Evolutionary conservation across 2,797 vertebrate species (phyloP).

Genomic region (Remorina albescens): DNA sequence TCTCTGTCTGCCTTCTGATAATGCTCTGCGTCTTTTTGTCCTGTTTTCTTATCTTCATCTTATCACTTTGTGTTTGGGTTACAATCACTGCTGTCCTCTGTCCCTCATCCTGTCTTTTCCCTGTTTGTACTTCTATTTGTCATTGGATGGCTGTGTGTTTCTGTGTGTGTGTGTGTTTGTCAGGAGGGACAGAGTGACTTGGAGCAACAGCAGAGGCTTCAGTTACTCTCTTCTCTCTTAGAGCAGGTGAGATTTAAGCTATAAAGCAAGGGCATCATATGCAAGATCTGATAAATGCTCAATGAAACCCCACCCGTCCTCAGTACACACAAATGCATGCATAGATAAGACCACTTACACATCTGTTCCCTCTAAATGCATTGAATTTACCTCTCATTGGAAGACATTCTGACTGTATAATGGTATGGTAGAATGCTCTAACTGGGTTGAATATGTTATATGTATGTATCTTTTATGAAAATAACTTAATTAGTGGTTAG

Average conservation of each 20-base stretch:
- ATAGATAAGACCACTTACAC: too few species aligned
- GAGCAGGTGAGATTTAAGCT: conserved; percentile 86
- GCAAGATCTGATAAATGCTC: conserved; percentile 8
- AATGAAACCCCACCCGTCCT: background rate
- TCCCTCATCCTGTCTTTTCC: conserved; percentile 37
- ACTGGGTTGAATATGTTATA: too few species aligned
- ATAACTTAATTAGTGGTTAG: too few species aligned
- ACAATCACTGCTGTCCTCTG: conserved; percentile 29
- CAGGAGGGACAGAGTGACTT: conserved; percentile 84
- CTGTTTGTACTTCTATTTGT: conserved; percentile 62
- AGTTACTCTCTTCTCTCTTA: conserved; percentile 88
- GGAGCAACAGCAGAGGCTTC: conserved; percentile 87
- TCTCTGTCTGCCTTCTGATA: conserved; percentile 25
- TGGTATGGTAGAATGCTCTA: too few species aligned
- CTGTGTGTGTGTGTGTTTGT: conserved; percentile 31
- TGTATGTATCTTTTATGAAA: too few species aligned
- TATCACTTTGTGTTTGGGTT: conserved; percentile 21
- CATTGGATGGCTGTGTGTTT: conserved; percentile 33
- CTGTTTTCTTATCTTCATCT: background rate
- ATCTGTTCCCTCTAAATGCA: too few species aligned
- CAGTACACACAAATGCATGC: background rate
- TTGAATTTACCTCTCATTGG: too few species aligned
- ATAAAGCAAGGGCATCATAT: conserved; percentile 22
- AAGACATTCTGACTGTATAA: too few species aligned
- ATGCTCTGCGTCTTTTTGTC: background rate